These are phyloP conservation scores for Lucilia sericata DNA, from an alignment of 1,140 invertebrate genomes.

Conservation along the genomic window DNA sequence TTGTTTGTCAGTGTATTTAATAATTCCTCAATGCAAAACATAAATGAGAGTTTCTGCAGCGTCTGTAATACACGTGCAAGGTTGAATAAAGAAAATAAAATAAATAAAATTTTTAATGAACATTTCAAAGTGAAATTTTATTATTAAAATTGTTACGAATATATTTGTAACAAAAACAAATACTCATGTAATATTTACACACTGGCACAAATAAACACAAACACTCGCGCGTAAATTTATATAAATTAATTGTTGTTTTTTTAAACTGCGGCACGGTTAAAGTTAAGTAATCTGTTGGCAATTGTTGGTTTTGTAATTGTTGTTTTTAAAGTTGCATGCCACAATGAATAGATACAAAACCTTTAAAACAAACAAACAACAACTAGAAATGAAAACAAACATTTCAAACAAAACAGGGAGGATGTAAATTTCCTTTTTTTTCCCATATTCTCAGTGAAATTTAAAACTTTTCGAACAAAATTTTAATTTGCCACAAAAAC, in stretches of 20 bases:
- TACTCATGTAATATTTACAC: too few species aligned
- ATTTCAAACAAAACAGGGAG: neutral
- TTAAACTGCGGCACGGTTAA: too few species aligned
- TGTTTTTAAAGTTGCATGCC: neutral
- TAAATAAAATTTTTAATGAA: neutral
- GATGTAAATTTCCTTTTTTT: neutral
- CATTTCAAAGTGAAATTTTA: neutral
- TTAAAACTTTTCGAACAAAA: neutral
- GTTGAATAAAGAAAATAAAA: neutral
- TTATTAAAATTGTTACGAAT: too few species aligned
- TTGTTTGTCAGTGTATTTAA: neutral
- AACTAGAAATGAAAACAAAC: neutral
- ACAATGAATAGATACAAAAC: neutral
- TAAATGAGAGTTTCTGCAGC: neutral
- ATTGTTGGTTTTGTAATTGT: neutral
- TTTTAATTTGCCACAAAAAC: conserved; percentile 9
- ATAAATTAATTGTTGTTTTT: too few species aligned
- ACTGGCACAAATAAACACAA: too few species aligned
- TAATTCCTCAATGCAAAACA: neutral
- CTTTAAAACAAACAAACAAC: neutral
- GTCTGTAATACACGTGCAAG: neutral
- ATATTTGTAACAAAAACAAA: too few species aligned
- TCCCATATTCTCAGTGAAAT: neutral
- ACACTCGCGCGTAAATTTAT: too few species aligned
- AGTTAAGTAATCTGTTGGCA: neutral